Base-by-base conservation (phyloP, 2,797 vertebrate species). In the Sebastolobus altivelis region DNA sequence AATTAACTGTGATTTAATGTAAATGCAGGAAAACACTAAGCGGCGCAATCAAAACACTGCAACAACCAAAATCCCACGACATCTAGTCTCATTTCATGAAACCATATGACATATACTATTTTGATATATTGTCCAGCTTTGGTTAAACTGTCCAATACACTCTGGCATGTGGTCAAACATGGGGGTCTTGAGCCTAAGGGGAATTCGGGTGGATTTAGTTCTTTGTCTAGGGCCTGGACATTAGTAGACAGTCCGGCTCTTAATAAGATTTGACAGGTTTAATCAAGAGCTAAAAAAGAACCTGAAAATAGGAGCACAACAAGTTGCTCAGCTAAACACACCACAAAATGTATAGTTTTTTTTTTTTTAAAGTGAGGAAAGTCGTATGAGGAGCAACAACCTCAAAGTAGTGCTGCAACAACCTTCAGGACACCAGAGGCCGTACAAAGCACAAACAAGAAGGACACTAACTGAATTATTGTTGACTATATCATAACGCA, bases 201-300 rank as follows among this genome's bases (percentile, higher is more conserved):
- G 68, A 65, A 56, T 70, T 22, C 2, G 7, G 14, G n/a, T 16
- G 37, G 31, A 33, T 71, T 75, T 18, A 66, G 16, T 54, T 63
- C 12, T 46, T 65, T 37, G 12, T 49, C 49, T 71, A 22, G 35
- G 35, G n/a, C 13, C 29, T 66, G 43, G 60, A 66, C 49, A 76
- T n/a, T 58, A 25, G 29, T 31, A 37, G 31, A 58, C 40, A 46
- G n/a, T 5, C 37, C 1, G 1, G 31, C 25, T 73, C 43, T 31
- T 52, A 52, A 83, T 71, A 71, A 22, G 8, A 9, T 62, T 72
- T 9, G 27, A 70, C 65, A 63, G 59, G n/a, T 63, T 60, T 1
- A 59, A 72, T 77, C 16, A 61, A 52, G 33, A 37, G 49, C 8
- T 52, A 20, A 8, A 37, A 18, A 65, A 27, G 12, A 61, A 22